These are phyloP conservation scores for Capitella teleta DNA, from an alignment of 1,140 invertebrate species.

Conservation along the genomic window DNA sequence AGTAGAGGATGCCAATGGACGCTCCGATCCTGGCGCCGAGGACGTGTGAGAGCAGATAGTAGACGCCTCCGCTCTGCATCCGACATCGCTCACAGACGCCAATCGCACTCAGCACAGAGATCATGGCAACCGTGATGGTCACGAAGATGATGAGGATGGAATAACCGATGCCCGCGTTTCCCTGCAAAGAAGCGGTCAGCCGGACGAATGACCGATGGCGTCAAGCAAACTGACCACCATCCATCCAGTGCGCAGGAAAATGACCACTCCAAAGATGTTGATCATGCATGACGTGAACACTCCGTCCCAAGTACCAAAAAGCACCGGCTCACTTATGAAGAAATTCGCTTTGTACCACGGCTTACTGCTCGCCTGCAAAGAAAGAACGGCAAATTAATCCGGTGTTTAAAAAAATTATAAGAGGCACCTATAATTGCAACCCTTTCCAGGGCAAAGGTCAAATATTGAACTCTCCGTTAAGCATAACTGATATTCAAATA, in stretches of 20 bases:
- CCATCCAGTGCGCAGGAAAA: constrained; percentile 91
- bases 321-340: constrained; percentile 54
- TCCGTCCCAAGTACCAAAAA: constrained; percentile 96
- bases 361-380: not conserved
- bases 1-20: constrained; percentile 81
- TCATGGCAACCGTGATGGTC: constrained; percentile 75
- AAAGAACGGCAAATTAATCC: no score
- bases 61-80: constrained; percentile 82
- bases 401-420: no score
- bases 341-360: constrained; percentile 42
- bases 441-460: no score
- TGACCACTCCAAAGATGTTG: constrained; percentile 94
- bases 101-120: constrained; percentile 83
- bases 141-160: constrained; percentile 77
- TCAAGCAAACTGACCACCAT: constrained; percentile 60
- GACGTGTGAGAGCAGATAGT: constrained; percentile 86
- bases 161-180: constrained; percentile 79
- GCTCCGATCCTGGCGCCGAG: constrained; percentile 84
- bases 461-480: no score
- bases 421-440: no score
- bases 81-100: constrained; percentile 90
- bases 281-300: constrained; percentile 79
- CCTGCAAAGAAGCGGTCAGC: constrained; percentile 21
- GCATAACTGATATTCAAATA: no score
- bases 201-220: not conserved